Conservation (phyloP, 2,888 invertebrate species). For the Tetropium fuscum region DNA sequence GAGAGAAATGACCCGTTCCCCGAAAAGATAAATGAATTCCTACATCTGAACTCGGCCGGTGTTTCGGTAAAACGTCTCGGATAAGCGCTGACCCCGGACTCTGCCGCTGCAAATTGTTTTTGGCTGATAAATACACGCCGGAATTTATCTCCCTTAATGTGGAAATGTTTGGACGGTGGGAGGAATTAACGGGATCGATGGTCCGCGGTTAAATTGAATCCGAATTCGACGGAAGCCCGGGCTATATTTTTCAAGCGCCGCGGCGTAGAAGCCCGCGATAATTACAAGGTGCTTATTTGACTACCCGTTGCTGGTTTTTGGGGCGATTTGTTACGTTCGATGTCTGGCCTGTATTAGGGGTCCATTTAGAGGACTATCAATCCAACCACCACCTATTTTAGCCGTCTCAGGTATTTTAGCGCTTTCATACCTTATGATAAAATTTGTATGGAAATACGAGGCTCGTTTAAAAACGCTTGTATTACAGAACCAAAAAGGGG, state of each 20-base stretch:
- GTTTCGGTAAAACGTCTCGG: slow-evolving; percentile 32
- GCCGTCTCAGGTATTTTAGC: too few species aligned
- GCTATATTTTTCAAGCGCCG: too few species aligned
- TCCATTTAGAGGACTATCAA: too few species aligned
- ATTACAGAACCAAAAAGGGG: too few species aligned
- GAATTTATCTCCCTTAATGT: slow-evolving; percentile 35
- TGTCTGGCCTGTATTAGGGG: too few species aligned
- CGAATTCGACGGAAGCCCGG: not conserved
- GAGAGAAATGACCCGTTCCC: slow-evolving; percentile 39
- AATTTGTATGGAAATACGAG: too few species aligned
- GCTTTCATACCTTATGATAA: too few species aligned
- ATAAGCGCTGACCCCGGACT: slow-evolving; percentile 42
- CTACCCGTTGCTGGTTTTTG: too few species aligned
- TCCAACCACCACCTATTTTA: too few species aligned
- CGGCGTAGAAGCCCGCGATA: too few species aligned
- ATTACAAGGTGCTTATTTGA: too few species aligned
- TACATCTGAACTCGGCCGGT: slow-evolving; percentile 42
- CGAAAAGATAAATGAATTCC: slow-evolving; percentile 47
- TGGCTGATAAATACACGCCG: slow-evolving; percentile 39
- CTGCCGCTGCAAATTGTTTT: slow-evolving; percentile 42
- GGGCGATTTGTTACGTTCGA: not conserved
- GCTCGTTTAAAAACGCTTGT: too few species aligned
- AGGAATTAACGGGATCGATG: slow-evolving; percentile 16
- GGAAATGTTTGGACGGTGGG: slow-evolving; percentile 17
- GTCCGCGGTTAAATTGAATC: not conserved